These are phyloP conservation scores for Megastigmus dorsalis DNA, from an alignment of 2,888 invertebrate genomes.

Conservation along the genomic window DNA sequence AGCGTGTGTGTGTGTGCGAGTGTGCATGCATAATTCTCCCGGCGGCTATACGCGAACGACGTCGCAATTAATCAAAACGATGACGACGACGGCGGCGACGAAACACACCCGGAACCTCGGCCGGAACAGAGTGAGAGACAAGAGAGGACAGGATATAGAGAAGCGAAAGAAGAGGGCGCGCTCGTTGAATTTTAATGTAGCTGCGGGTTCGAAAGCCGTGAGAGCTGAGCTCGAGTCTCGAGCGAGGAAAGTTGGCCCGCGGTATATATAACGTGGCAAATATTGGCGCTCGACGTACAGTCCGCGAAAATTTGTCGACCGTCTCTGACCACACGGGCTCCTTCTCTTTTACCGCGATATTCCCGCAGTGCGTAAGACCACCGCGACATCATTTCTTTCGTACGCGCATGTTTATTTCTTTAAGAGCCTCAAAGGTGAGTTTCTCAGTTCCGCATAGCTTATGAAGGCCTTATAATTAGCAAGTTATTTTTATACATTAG, in stretches of 20 bases:
- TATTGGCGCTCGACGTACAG: neutral
- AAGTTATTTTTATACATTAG: neutral
- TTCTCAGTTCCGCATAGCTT: neutral
- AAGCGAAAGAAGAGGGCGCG: no score
- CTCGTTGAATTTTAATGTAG: slow-evolving; percentile 51
- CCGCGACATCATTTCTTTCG: neutral
- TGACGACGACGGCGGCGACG: no score
- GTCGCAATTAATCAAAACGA: slow-evolving; percentile 62
- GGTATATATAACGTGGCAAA: neutral
- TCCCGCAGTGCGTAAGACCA: neutral
- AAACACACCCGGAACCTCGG: no score
- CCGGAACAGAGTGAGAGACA: no score
- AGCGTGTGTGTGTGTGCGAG: no score
- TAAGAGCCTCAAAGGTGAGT: neutral
- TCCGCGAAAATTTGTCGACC: neutral
- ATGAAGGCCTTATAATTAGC: neutral
- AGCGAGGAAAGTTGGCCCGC: no score
- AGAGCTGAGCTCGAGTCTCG: neutral
- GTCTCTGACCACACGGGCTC: neutral
- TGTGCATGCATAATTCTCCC: neutral
- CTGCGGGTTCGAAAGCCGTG: neutral
- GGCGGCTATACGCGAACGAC: slow-evolving; percentile 46
- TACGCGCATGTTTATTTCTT: neutral
- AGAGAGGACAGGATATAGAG: no score
- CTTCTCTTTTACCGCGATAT: neutral